Base-by-base conservation (phyloP, 2,113 vertebrate genomes). In the Columba janthina region DNA sequence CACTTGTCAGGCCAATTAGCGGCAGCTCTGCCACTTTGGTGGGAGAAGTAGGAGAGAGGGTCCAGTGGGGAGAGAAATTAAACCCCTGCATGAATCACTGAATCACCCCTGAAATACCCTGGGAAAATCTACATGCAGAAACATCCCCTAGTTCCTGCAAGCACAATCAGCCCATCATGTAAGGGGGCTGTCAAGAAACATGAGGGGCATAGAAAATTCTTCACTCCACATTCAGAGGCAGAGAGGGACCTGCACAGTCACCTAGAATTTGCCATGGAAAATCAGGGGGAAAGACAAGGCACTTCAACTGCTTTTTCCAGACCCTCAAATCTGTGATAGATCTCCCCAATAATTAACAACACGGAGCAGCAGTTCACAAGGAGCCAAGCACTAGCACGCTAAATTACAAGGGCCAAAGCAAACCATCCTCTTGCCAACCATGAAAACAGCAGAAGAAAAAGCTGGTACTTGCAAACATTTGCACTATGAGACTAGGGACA, bases 1-100 rank as follows among this genome's bases (percentile, higher is more conserved):
- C 73, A 85, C 90, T 93, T 92, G 80, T 92, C 96, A 85, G 77
- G 73, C 50, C 86, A 89, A 91, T 96, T 96, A 96, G 70, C 4
- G 1, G 42, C 60, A 88, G 57, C 62, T 82, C 77, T 3, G 4
- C 34, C 0, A 0, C 60, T 78, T 50, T 21, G 65, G 57, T 56
- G 61, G 22, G 60, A 83, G 85, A 88, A 70, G 38, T 12, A 34
- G 18, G 11, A 26, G 20, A 83, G 31, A 80, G 31, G 16, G 29
- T 85, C 65, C 7, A 10, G 24, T 57, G 50, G 12, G 44, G 40
- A 89, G 40, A 74, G 22, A 28, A 90, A 80, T 40, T 19, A 96
- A 95, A 93, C 25, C 31, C 22, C 36, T 40, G 42, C 32, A 26
- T 17, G 44, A 79, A 42, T 92, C 73, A 69, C 28, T 72, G 73